phyloP scores from a whole-genome alignment of 2,797 vertebrate genomes.

The Triplophysa yarkandensis region DNA sequence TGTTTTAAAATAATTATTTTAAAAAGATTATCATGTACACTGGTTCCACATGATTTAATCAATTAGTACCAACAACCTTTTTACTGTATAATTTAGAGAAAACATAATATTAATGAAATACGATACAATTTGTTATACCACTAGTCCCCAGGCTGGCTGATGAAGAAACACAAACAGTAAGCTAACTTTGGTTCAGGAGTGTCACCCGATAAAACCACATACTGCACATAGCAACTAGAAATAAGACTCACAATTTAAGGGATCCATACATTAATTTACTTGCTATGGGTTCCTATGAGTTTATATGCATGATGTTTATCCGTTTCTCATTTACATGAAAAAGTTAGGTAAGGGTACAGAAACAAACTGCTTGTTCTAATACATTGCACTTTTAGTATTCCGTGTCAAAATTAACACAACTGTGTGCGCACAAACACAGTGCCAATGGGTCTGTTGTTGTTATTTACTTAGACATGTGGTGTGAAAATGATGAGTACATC shows the following conservation, averaged over 20 bases:
- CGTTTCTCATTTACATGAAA: not conserved
- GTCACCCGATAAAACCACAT: too few relatives aligned
- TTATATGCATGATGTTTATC: slow-evolving; percentile 40
- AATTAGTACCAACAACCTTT: too few relatives aligned
- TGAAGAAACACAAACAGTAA: too few relatives aligned
- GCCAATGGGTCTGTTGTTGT: slow-evolving; percentile 50
- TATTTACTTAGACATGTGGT: slow-evolving; percentile 64
- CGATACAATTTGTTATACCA: too few relatives aligned
- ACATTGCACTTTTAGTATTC: slow-evolving; percentile 51
- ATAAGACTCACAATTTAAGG: not conserved
- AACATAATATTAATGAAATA: too few relatives aligned
- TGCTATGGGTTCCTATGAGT: not conserved
- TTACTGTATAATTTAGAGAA: too few relatives aligned
- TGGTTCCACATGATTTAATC: too few relatives aligned
- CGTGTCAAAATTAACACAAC: slow-evolving; percentile 29
- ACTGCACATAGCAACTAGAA: not conserved
- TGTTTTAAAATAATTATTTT: too few relatives aligned
- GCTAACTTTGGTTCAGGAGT: too few relatives aligned
- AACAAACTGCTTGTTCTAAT: slow-evolving; percentile 30
- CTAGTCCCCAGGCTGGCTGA: too few relatives aligned
- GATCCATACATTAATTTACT: not conserved
- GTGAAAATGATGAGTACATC: slow-evolving; percentile 67
- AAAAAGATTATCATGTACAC: too few relatives aligned
- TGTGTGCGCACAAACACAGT: slow-evolving; percentile 35
- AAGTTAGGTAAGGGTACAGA: slow-evolving; percentile 12